phyloP scores from a whole-genome alignment of 2,113 vertebrate species.

The Callipepla californica region DNA sequence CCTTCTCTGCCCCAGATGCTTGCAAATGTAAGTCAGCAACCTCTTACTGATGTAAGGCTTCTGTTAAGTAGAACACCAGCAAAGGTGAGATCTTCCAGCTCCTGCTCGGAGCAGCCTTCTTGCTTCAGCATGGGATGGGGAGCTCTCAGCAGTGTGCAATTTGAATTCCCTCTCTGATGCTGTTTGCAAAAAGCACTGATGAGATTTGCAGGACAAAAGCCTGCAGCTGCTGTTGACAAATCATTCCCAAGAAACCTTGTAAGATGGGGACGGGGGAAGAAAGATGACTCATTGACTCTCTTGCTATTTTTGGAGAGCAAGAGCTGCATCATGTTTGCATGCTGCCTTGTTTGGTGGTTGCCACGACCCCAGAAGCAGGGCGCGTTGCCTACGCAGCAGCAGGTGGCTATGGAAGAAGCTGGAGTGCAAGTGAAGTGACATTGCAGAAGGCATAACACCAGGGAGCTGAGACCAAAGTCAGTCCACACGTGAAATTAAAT shows the following conservation, averaged over 20 bases:
- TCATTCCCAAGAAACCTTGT: background rate
- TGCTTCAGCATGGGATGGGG: background rate
- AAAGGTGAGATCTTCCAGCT: background rate
- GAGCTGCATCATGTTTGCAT: background rate
- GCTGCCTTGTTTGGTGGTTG: constrained; percentile 25
- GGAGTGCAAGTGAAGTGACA: background rate
- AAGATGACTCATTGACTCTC: background rate
- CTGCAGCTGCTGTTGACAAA: background rate
- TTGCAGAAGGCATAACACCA: background rate
- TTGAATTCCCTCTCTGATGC: background rate
- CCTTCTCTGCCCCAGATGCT: constrained; percentile 83
- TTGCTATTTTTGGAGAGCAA: constrained; percentile 44
- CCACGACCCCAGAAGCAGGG: background rate
- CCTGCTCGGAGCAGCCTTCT: background rate
- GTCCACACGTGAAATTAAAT: background rate
- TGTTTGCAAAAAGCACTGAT: background rate
- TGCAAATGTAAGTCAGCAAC: constrained; percentile 88
- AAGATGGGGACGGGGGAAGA: background rate
- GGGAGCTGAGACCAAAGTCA: background rate
- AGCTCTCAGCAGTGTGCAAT: background rate
- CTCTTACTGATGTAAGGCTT: background rate
- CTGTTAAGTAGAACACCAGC: background rate
- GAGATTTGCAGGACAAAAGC: background rate
- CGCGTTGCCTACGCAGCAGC: background rate
- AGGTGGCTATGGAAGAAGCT: background rate